Evolutionary conservation across 1,140 invertebrate species (phyloP), one percentile per base, ranked within the genome.

Genomic region (Drosophila pallidifrons): DNA sequence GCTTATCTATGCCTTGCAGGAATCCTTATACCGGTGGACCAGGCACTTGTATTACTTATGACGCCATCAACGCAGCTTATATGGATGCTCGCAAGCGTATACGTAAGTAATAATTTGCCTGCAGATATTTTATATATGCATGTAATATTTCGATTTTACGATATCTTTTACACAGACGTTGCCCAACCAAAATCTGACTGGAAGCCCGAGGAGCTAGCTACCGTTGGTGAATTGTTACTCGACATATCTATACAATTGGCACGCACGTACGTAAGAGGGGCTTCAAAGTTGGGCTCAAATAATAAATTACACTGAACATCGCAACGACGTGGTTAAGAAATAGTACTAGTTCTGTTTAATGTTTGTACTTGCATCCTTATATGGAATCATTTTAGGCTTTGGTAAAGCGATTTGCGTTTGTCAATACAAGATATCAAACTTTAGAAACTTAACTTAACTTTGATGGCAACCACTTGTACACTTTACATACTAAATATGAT

Each of bases 41-140:
- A 54, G 95, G 96, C 72, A 96, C 96, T 20, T 98, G 97, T 92
- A 98, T 98, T 86, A 98, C 97, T 10, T 98, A 98, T 91, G 96
- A 98, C 80, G 97, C 97, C 35, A 95, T 98, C 57, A 98, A 98
- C 93, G 95, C 96, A 68, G 97, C 98, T 38, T 98, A 98, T 93
- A 92, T 96, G 58, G 96, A 98, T 91, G 97, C 97, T 11, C 95
- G 96, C 78, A 96, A 97, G 92, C 95, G 96, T 93, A 96, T 97
- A 83, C 94, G 96, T 96, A 95, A 96, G 95, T 95, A 80, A 54
- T 54, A 10, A 52, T 8, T 61, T 8, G 5, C n/a, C 7, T 13
- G 11, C n/a, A 43, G 13, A 43, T n/a, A 43, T 13, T 38, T 38
- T 38, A 3, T 10, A 10, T 28, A 20, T 25, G 20, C 20, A 25